phyloP scores from a whole-genome alignment of 2,888 invertebrate genomes.

The Priocnemis perturbator region DNA sequence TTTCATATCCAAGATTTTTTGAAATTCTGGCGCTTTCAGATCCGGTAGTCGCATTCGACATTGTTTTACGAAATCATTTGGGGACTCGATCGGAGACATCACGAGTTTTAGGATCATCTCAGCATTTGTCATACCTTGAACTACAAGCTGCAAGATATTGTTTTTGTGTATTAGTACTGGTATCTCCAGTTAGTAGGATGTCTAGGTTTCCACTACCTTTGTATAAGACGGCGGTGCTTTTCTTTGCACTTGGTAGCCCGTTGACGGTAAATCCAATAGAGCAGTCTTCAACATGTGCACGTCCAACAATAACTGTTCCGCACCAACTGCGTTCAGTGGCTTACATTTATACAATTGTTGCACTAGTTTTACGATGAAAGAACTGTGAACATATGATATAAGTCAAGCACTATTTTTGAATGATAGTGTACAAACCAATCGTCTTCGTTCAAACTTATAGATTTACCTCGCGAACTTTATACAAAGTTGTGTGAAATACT shows the following conservation, averaged over 20 bases:
- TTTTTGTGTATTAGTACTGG: background rate
- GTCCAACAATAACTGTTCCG: conserved; percentile 95
- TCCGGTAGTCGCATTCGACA: conserved; percentile 94
- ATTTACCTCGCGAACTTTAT: conserved; percentile 91
- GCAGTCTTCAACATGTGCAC: conserved; percentile 96
- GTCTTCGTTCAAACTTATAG: background rate
- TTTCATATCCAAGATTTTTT: conserved; percentile 97
- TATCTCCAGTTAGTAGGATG: background rate
- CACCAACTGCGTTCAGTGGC: conserved; percentile 87
- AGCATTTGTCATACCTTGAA: conserved; percentile 95
- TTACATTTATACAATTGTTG: conserved; percentile 94
- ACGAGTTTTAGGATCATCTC: conserved; percentile 99
- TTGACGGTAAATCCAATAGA: conserved; percentile 93
- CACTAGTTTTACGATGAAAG: conserved; percentile 96
- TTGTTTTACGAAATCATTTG: conserved; percentile 90
- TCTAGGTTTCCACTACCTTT: conserved; percentile 77
- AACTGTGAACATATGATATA: conserved; percentile 75
- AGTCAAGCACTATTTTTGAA: too few species aligned
- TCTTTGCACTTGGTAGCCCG: conserved; percentile 90
- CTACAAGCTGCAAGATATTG: conserved; percentile 78
- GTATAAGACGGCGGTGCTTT: conserved; percentile 93
- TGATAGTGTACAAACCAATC: too few species aligned
- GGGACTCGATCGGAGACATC: conserved; percentile 92
- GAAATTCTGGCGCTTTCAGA: conserved; percentile 91
- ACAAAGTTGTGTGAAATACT: conserved; percentile 99